These are phyloP conservation scores for Drosophila setosimentum DNA, from an alignment of 2,888 invertebrate genomes.

Conservation along the genomic window DNA sequence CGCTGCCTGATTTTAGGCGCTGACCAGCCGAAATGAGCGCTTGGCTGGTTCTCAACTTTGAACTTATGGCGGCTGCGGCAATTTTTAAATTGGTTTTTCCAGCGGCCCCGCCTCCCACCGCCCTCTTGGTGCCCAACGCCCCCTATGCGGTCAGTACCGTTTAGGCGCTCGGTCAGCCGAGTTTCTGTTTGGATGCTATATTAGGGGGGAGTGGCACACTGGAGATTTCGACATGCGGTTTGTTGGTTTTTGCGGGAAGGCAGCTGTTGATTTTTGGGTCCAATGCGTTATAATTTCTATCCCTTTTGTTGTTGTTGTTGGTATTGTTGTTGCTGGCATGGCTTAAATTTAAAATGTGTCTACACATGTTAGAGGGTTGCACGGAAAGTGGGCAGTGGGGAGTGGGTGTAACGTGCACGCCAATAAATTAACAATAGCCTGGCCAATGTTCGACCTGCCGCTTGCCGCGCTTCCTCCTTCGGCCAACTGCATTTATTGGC, in stretches of 20 bases:
- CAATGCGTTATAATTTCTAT: slow-evolving; percentile 77
- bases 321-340: slow-evolving; percentile 44
- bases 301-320: slow-evolving; percentile 40
- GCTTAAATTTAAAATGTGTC: slow-evolving; percentile 75
- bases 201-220: slow-evolving; percentile 4
- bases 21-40: slow-evolving; percentile 44
- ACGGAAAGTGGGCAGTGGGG: neutral
- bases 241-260: slow-evolving; percentile 76
- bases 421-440: slow-evolving; percentile 76
- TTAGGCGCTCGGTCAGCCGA: slow-evolving; percentile 74
- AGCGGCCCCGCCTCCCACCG: slow-evolving; percentile 7
- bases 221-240: slow-evolving; percentile 70
- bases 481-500: slow-evolving; percentile 68
- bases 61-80: slow-evolving; percentile 74
- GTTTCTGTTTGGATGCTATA: slow-evolving; percentile 48
- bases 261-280: slow-evolving; percentile 78
- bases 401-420: slow-evolving; percentile 39
- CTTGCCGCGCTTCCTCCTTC: slow-evolving; percentile 2
- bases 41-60: slow-evolving; percentile 70
- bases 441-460: slow-evolving; percentile 45
- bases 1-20: slow-evolving; percentile 51
- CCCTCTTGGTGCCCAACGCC: slow-evolving; percentile 9
- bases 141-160: slow-evolving; percentile 73
- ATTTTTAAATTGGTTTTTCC: slow-evolving; percentile 74
- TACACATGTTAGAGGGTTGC: slow-evolving; percentile 58